Percentiles rank a stretch among this genome's conserved stretches.
These are phyloP conservation scores for Tetraodon nigroviridis DNA, from an alignment of 2,113 vertebrate species.

Conservation along the genomic window DNA sequence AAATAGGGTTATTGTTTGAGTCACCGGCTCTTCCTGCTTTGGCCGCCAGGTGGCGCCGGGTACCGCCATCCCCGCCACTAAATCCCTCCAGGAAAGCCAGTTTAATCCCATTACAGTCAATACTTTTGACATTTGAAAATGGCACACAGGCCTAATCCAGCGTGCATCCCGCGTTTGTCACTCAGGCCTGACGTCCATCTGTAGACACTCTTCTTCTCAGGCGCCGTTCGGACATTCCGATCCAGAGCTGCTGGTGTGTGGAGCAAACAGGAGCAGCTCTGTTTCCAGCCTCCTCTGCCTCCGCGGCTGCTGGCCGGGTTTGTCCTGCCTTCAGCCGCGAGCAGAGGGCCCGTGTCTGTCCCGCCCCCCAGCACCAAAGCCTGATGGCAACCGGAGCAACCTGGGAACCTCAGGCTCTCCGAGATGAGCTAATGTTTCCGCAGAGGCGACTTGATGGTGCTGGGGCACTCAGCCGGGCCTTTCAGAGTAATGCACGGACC, in stretches of 20 bases:
- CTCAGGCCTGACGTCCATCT: neutral
- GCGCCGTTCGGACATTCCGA: neutral
- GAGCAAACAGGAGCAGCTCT: constrained; percentile 18
- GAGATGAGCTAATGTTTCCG: constrained; percentile 29
- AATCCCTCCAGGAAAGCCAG: constrained; percentile 17
- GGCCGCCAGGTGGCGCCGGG: constrained; percentile 45
- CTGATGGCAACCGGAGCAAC: constrained; percentile 23
- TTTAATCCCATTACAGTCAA: constrained; percentile 49
- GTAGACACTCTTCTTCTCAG: too few species aligned
- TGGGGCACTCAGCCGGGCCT: constrained; percentile 20
- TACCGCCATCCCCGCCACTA: neutral
- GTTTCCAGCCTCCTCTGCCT: neutral
- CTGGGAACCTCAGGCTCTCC: constrained; percentile 24
- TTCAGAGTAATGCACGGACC: constrained; percentile 9
- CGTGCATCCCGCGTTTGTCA: constrained; percentile 12
- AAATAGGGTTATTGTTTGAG: too few species aligned
- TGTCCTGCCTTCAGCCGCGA: too few species aligned
- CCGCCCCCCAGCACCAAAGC: constrained; percentile 21
- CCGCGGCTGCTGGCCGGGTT: constrained; percentile 4
- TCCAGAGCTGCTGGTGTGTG: constrained; percentile 21
- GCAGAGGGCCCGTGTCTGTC: neutral
- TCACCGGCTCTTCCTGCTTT: neutral
- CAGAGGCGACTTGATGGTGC: constrained; percentile 49
- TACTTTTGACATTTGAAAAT: constrained; percentile 56
- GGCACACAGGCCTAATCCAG: constrained; percentile 17